Percentiles rank a stretch among this genome's conserved stretches.
Evolutionary conservation across 2,797 vertebrate species (phyloP).

Genomic region (Melanotaenia boesemani): DNA sequence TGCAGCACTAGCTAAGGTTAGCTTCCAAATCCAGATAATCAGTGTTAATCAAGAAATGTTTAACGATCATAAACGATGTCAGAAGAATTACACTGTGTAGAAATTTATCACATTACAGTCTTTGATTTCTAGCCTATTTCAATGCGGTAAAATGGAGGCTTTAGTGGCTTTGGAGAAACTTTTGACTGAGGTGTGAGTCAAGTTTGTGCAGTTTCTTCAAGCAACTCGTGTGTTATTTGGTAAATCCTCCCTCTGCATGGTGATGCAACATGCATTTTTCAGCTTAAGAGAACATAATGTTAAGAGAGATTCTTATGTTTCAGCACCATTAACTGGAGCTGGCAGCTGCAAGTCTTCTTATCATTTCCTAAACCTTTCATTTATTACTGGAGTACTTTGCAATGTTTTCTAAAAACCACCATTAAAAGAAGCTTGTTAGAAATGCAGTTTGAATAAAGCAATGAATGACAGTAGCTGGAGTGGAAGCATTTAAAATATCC

Average conservation of each 20-base stretch:
- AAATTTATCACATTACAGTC: no score
- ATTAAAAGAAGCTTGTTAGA: background rate
- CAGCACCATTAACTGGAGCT: background rate
- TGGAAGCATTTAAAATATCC: no score
- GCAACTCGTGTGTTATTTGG: no score
- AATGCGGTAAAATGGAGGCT: background rate
- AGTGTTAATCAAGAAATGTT: no score
- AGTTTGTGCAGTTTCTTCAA: background rate
- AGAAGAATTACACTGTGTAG: no score
- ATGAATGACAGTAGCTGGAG: no score
- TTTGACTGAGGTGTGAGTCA: fast-evolving
- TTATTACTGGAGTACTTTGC: no score
- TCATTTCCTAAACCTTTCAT: no score
- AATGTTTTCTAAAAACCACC: background rate
- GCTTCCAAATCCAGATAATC: background rate
- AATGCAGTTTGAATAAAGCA: no score
- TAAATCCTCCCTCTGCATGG: background rate
- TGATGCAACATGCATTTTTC: background rate
- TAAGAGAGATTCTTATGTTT: background rate
- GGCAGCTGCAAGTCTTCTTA: no score
- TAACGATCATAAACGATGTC: no score
- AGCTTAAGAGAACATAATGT: background rate
- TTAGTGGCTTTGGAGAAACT: background rate
- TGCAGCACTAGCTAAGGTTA: background rate
- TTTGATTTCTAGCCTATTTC: no score